These are phyloP conservation scores for Sebastes diaconus DNA, from an alignment of 2,797 vertebrate species.

Conservation along the genomic window DNA sequence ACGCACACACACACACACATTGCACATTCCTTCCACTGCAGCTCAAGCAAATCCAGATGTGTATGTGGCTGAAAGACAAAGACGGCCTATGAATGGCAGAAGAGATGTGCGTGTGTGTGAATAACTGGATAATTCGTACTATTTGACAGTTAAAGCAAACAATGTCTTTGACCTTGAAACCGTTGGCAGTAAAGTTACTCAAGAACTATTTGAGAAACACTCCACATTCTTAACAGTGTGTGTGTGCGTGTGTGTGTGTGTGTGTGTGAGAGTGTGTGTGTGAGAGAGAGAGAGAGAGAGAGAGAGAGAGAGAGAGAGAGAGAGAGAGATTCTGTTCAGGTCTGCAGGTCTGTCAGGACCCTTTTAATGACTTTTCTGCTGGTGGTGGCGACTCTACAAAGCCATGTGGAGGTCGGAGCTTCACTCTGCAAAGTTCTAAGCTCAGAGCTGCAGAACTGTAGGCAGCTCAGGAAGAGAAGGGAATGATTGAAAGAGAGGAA, in stretches of 20 bases:
- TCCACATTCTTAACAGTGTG: not conserved
- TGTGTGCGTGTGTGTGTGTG: not conserved
- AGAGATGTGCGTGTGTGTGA: not conserved
- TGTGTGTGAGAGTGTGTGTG: too few species aligned
- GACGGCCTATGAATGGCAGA: conserved; percentile 1
- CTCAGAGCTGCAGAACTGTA: conserved; percentile 24
- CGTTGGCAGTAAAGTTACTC: not conserved
- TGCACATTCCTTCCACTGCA: conserved; percentile 33
- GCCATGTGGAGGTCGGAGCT: not conserved
- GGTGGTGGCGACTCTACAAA: conserved; percentile 18
- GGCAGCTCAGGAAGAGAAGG: conserved; percentile 28
- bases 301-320: not conserved
- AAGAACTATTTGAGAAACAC: not conserved
- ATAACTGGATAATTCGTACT: not conserved
- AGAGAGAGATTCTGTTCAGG: not conserved
- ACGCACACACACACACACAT: conserved; percentile 1
- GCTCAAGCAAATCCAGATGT: conserved; percentile 60
- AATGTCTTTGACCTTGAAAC: conserved; percentile 24
- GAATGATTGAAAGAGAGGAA: conserved; percentile 50
- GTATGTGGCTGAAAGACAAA: conserved; percentile 29
- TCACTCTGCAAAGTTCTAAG: conserved; percentile 41
- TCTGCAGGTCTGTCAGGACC: conserved; percentile 15
- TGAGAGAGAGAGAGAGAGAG: not conserved
- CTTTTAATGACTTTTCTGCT: conserved; percentile 32
- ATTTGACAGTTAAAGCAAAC: conserved; percentile 21